Conservation (phyloP, 1,140 invertebrate species). For the Carcinoscorpius rotundicauda region DNA sequence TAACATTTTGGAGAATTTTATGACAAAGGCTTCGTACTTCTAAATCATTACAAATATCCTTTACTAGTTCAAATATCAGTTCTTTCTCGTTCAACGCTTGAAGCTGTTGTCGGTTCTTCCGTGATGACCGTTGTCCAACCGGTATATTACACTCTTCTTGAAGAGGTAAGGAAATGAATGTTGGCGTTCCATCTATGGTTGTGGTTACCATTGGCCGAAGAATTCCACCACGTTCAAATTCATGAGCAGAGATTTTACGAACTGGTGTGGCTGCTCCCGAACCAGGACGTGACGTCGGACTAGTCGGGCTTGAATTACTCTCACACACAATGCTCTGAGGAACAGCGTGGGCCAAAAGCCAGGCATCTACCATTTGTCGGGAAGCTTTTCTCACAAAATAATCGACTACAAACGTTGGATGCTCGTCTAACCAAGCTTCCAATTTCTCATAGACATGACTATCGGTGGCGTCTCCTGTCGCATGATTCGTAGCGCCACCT, state of each 20-base stretch:
- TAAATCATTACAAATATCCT: slow-evolving; percentile 92
- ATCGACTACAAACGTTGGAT: slow-evolving; percentile 86
- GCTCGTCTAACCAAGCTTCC: slow-evolving; percentile 90
- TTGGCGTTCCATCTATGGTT: slow-evolving; percentile 77
- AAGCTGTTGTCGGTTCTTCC: slow-evolving; percentile 65
- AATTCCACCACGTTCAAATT: slow-evolving; percentile 82
- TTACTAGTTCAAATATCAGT: slow-evolving; percentile 89
- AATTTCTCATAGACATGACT: slow-evolving; percentile 33
- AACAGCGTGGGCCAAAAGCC: slow-evolving; percentile 25
- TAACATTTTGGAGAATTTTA: slow-evolving; percentile 92
- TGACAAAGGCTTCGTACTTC: slow-evolving; percentile 85
- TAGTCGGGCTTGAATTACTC: slow-evolving; percentile 36
- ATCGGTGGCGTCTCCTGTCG: slow-evolving; percentile 1
- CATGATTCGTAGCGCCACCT: background rate
- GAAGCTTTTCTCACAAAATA: slow-evolving; percentile 92
- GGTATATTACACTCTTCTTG: slow-evolving; percentile 29
- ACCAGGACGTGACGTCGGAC: slow-evolving; percentile 34
- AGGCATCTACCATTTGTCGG: slow-evolving; percentile 76
- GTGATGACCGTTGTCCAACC: slow-evolving; percentile 37
- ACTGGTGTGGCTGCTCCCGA: slow-evolving; percentile 81
- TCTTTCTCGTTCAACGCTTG: slow-evolving; percentile 83
- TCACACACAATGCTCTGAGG: slow-evolving; percentile 41
- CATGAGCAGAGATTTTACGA: slow-evolving; percentile 88
- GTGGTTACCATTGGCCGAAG: slow-evolving; percentile 78
- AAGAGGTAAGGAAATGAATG: slow-evolving; percentile 48